Evolutionary conservation across 2,888 invertebrate species (phyloP), one percentile per base, ranked within the genome.

Genomic region (Mamestra brassicae): DNA sequence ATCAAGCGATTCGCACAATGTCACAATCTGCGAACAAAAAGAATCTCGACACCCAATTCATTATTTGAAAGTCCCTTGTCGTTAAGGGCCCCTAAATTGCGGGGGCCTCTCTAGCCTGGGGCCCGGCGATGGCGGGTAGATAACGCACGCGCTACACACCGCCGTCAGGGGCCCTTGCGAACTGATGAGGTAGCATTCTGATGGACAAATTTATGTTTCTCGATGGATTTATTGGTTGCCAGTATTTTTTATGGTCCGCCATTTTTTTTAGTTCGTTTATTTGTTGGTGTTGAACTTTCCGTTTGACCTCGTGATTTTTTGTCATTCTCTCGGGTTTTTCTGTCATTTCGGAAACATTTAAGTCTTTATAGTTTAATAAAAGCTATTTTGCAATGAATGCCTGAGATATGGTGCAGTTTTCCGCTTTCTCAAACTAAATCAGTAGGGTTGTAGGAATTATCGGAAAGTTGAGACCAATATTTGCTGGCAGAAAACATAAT

Each of bases 141-240:
- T 90, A 89, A 83, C 88, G 88, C 90, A 90, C 90, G 83, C 80
- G 75, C 79, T 72, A 69, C 76, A 70, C 80, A 64, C 84, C 74
- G 61, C 72, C 55, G 61, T 69, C 50, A 71, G 58, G 72, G 65
- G 83, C 72, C 47, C 86, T 84, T 64, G n/a, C 26, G 26, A 68
- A 71, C 26, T 86, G 86, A 84, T 86, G 86, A 86, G 80, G 68
- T 61, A 45, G 52, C 72, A 65, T 65, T 72, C 62, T 73, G 61
- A 63, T 36, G 68, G 68, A 80, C 73, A 70, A 79, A 86, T 76
- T 85, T 75, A 63, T 65, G 58, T 58, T 66, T 86, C 55, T 63
- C 57, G 34, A 84, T 64, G 42, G 67, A 65, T 83, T 83, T 83
- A 70, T 83, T 78, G 70, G n/a, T 70, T 55, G 52, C 55, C 78